phyloP scores from a whole-genome alignment of 2,888 invertebrate genomes.

The Brachyptera risi region DNA sequence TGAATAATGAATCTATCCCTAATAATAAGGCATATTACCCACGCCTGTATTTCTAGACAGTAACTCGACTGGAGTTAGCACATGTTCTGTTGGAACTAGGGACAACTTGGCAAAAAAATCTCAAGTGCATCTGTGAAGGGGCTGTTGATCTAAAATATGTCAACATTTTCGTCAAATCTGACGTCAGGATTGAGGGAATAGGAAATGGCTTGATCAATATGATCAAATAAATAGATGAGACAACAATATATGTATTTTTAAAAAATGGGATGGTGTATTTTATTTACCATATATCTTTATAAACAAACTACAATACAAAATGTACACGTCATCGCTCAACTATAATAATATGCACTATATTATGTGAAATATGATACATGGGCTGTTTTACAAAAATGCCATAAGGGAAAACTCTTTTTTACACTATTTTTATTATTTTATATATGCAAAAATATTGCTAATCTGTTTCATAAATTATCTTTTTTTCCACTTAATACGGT shows the following conservation, averaged over 20 bases:
- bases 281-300: slow-evolving; percentile 58
- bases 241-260: slow-evolving; percentile 24
- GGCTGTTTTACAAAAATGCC: slow-evolving; percentile 39
- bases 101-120: neutral
- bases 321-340: slow-evolving; percentile 64
- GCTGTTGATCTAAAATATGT: too few species aligned
- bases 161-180: too few species aligned
- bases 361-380: slow-evolving; percentile 50
- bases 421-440: slow-evolving; percentile 29
- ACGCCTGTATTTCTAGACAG: too few species aligned
- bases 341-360: slow-evolving; percentile 47
- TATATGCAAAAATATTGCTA: slow-evolving; percentile 52
- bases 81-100: too few species aligned
- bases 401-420: slow-evolving; percentile 29
- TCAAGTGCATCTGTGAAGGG: neutral
- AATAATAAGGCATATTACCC: too few species aligned
- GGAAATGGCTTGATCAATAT: neutral
- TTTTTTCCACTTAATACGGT: slow-evolving; percentile 19
- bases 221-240: neutral
- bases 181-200: too few species aligned
- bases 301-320: slow-evolving; percentile 74
- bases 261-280: slow-evolving; percentile 37
- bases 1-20: too few species aligned
- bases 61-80: too few species aligned
- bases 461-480: slow-evolving; percentile 34